phyloP scores from a whole-genome alignment of 1,140 invertebrate genomes.

The Venustaconcha ellipsiformis region DNA sequence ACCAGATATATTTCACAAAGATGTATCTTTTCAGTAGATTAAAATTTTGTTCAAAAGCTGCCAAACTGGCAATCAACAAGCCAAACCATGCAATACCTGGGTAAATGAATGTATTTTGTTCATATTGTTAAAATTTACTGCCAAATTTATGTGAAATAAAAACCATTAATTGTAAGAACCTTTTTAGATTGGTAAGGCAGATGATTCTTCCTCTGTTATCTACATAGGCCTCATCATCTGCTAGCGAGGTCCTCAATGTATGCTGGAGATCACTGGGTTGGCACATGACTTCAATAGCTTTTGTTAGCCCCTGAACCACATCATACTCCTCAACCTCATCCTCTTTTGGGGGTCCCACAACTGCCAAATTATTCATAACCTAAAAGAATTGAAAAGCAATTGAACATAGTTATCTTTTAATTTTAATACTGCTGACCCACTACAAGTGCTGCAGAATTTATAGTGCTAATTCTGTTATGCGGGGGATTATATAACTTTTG shows the following conservation, averaged over 20 bases:
- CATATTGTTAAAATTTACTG: too few relatives aligned
- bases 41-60: neutral
- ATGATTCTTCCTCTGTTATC: constrained; percentile 85
- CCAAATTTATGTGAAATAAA: neutral
- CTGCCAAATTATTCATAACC: constrained; percentile 66
- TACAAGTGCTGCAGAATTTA: too few relatives aligned
- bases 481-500: too few relatives aligned
- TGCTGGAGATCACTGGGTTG: constrained; percentile 84
- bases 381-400: constrained; percentile 2
- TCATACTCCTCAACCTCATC: constrained; percentile 72
- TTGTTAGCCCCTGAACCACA: constrained; percentile 85
- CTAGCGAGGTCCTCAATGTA: constrained; percentile 69
- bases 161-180: constrained; percentile 62
- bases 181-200: constrained; percentile 87
- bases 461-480: too few relatives aligned
- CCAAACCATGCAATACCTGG: neutral
- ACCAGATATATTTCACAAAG: too few relatives aligned
- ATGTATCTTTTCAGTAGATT: neutral
- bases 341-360: constrained; percentile 76
- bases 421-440: neutral
- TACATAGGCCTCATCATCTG: constrained; percentile 72
- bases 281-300: constrained; percentile 87
- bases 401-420: neutral
- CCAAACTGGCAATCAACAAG: neutral
- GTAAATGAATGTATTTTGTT: neutral